phyloP scores from a whole-genome alignment of 2,113 vertebrate species.

The Hirundichthys speculiger region DNA sequence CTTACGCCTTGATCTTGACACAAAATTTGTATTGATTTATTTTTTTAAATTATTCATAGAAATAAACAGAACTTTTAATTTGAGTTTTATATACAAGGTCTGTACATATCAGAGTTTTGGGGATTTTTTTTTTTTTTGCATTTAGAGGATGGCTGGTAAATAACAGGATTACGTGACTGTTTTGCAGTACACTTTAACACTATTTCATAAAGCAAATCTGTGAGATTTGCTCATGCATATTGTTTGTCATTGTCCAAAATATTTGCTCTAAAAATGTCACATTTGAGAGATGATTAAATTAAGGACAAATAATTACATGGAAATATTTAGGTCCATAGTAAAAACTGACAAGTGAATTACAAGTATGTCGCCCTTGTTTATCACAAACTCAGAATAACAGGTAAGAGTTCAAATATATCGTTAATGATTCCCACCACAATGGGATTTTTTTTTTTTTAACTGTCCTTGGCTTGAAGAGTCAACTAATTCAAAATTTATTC shows the following conservation, averaged over 20 bases:
- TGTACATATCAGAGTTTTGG: slow-evolving; percentile 52
- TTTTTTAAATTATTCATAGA: slow-evolving; percentile 64
- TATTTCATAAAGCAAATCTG: too few relatives aligned
- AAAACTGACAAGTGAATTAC: slow-evolving; percentile 3
- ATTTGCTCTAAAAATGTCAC: too few relatives aligned
- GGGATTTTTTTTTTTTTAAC: slow-evolving; percentile 19
- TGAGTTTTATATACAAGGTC: slow-evolving; percentile 51
- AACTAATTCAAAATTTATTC: neutral
- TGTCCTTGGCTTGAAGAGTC: neutral
- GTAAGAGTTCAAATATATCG: slow-evolving; percentile 48
- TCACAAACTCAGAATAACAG: slow-evolving; percentile 18
- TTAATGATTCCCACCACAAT: slow-evolving; percentile 29
- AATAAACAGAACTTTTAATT: slow-evolving; percentile 34
- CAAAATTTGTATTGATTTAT: slow-evolving; percentile 43
- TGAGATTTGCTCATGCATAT: too few relatives aligned
- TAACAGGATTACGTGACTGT: too few relatives aligned
- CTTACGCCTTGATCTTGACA: slow-evolving; percentile 55
- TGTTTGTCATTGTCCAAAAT: too few relatives aligned
- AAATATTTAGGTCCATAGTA: neutral
- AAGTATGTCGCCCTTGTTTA: too few relatives aligned
- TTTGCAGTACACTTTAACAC: too few relatives aligned
- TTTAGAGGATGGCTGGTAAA: neutral
- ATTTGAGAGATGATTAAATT: too few relatives aligned
- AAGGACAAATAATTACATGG: too few relatives aligned
- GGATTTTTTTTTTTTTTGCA: neutral